phyloP scores from a whole-genome alignment of 2,888 invertebrate species.

The Tenthredo notha region DNA sequence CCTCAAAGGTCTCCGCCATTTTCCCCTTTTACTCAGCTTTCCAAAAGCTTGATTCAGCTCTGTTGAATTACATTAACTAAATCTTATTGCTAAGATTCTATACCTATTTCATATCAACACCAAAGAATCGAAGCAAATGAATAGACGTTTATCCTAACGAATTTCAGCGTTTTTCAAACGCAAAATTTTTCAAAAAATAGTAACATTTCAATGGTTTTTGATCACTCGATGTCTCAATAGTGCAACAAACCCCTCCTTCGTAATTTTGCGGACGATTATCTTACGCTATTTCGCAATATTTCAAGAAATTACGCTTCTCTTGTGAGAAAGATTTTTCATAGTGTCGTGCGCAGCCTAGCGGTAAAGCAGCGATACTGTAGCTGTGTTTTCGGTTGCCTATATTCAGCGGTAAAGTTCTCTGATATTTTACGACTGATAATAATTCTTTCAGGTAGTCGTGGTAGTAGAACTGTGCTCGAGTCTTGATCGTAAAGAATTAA shows the following conservation, averaged over 20 bases:
- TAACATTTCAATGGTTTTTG: background rate
- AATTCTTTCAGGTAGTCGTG: background rate
- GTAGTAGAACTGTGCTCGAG: background rate
- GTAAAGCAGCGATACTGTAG: background rate
- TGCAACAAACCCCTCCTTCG: background rate
- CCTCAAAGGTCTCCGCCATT: background rate
- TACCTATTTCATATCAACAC: background rate
- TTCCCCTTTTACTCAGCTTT: background rate
- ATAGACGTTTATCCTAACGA: background rate
- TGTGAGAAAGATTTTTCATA: background rate
- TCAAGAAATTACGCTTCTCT: background rate
- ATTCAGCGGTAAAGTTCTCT: background rate
- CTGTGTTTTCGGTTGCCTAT: background rate
- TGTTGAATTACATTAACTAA: conserved; percentile 20
- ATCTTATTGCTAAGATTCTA: background rate
- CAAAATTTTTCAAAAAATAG: background rate
- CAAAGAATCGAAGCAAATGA: background rate
- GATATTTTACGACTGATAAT: background rate
- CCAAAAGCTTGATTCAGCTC: conserved; percentile 15
- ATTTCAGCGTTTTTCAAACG: background rate
- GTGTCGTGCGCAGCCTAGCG: background rate
- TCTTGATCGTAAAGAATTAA: conserved; percentile 21
- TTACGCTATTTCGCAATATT: background rate
- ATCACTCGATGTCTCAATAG: background rate
- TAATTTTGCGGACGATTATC: background rate